Evolutionary conservation across 2,888 invertebrate genomes (phyloP).

Genomic region (Agrochola macilenta): DNA sequence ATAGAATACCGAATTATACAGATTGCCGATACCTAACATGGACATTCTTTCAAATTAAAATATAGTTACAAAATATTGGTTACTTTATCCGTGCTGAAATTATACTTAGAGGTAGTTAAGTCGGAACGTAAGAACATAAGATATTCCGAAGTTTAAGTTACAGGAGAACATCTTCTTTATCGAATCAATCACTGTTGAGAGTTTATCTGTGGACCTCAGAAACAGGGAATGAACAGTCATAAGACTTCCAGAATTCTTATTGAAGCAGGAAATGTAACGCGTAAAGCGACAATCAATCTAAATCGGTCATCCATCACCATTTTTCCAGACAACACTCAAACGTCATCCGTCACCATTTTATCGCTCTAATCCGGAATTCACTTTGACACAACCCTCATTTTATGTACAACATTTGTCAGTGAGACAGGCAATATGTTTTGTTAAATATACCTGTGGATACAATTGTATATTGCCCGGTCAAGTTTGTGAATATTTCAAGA

Average conservation of each 20-base stretch:
- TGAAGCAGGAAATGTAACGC: not conserved
- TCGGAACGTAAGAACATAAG: not conserved
- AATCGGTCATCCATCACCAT: conserved; percentile 15
- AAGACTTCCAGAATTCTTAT: not conserved
- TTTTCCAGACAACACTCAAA: conserved; percentile 8
- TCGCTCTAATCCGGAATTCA: conserved; percentile 6
- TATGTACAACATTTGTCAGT: conserved; percentile 24
- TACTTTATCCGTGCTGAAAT: no score
- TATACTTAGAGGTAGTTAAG: not conserved
- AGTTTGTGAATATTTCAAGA: not conserved
- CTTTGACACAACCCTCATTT: conserved; percentile 21
- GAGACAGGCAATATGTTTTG: not conserved
- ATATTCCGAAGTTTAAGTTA: not conserved
- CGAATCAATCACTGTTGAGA: not conserved
- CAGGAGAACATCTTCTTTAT: not conserved
- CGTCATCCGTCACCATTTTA: conserved; percentile 10
- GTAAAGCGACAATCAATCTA: conserved; percentile 25
- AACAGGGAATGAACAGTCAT: not conserved
- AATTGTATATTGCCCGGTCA: not conserved
- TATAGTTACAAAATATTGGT: not conserved
- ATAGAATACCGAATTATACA: no score
- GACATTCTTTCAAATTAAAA: not conserved
- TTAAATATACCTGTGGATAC: not conserved
- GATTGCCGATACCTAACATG: not conserved
- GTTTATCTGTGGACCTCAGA: not conserved